A percentile compares a stretch with the other conserved stretches of the same genome.
phyloP scores from a whole-genome alignment of 1,140 invertebrate species.

The Rhynchophorus ferrugineus region DNA sequence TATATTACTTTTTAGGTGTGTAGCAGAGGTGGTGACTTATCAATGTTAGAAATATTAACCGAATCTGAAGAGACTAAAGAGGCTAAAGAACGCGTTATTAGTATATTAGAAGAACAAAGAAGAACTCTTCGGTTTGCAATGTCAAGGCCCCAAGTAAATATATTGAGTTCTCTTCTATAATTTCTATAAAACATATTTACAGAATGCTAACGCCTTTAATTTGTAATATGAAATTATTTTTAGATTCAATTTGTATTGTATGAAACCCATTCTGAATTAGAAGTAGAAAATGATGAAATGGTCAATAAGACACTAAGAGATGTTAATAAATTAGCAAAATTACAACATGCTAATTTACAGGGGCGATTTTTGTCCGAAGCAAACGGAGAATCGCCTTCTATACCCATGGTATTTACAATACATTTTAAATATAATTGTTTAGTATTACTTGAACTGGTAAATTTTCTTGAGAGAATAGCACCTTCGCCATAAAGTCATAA shows the following conservation, averaged over 20 bases:
- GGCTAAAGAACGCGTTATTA: constrained; percentile 49
- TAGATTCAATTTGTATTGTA: constrained; percentile 62
- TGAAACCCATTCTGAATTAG: constrained; percentile 61
- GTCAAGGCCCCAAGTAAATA: constrained; percentile 56
- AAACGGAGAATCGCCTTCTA: too few species aligned
- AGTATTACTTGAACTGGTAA: too few species aligned
- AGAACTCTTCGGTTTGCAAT: constrained; percentile 55
- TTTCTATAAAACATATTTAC: too few species aligned
- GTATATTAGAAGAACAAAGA: constrained; percentile 58
- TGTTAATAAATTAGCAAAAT: constrained; percentile 53
- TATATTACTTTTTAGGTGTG: too few species aligned
- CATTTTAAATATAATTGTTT: too few species aligned
- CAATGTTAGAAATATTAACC: constrained; percentile 58
- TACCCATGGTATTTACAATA: too few species aligned
- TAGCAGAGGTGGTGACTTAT: constrained; percentile 57
- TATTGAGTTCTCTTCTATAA: constrained; percentile 4
- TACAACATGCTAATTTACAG: constrained; percentile 51
- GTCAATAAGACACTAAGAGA: constrained; percentile 51
- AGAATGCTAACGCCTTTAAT: too few species aligned
- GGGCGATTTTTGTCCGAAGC: too few species aligned
- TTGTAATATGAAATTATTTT: too few species aligned
- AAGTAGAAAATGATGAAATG: constrained; percentile 57
- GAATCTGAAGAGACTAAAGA: constrained; percentile 54
- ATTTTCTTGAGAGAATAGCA: too few species aligned
- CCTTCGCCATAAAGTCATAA: too few species aligned